Percentiles rank a stretch among this genome's conserved stretches.
Evolutionary conservation across 1,140 invertebrate species (phyloP).

Genomic region (Drosophila lacertosa): DNA sequence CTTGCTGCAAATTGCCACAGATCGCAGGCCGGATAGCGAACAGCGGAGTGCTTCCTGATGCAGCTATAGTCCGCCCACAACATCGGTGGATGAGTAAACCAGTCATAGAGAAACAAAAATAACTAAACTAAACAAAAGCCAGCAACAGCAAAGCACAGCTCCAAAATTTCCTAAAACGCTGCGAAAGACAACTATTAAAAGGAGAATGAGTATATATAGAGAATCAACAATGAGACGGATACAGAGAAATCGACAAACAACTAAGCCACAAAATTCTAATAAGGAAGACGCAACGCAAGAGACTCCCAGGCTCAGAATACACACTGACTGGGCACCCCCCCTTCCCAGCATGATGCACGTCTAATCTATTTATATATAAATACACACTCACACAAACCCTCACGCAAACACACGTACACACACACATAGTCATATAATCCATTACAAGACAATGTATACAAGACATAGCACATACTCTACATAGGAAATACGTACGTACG

Average conservation of each 20-base stretch:
- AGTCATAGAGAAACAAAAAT: not conserved
- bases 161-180: constrained; percentile 61
- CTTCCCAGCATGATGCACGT: constrained; percentile 71
- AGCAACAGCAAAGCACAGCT: constrained; percentile 45
- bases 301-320: constrained; percentile 57
- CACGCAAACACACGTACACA: constrained; percentile 48
- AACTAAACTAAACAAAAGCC: constrained; percentile 7
- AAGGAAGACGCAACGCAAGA: constrained; percentile 81
- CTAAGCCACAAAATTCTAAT: constrained; percentile 76
- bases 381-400: constrained; percentile 39
- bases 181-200: constrained; percentile 22
- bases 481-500: constrained; percentile 60
- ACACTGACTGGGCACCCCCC: constrained; percentile 33
- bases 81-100: constrained; percentile 73
- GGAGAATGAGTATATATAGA: constrained; percentile 22
- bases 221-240: constrained; percentile 28
- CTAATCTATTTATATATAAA: constrained; percentile 78
- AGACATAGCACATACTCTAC: constrained; percentile 78
- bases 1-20: constrained; percentile 93
- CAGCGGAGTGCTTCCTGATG: constrained; percentile 84
- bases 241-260: constrained; percentile 39
- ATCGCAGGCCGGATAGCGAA: constrained; percentile 87
- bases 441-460: constrained; percentile 81
- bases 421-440: constrained; percentile 76
- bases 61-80: constrained; percentile 78